Conservation (phyloP, 2,113 vertebrate genomes). For the Oreochromis spilurus region DNA sequence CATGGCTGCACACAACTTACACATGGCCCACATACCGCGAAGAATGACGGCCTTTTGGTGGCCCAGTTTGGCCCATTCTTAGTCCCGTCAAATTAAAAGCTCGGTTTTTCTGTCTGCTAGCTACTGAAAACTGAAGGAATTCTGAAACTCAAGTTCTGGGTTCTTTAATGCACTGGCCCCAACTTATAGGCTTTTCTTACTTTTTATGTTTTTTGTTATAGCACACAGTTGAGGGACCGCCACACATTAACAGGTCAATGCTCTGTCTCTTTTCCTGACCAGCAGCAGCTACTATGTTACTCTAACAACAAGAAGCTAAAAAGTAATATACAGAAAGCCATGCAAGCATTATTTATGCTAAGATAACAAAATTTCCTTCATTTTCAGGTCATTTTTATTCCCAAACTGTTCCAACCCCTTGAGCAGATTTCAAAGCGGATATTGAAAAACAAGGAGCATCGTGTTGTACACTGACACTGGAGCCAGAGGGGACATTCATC, state of each 20-base stretch:
- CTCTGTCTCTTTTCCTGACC: background rate
- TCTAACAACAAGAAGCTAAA: background rate
- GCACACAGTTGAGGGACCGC: background rate
- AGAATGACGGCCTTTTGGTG: too few relatives aligned
- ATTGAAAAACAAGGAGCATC: background rate
- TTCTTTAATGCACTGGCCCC: accelerated
- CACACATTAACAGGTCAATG: background rate
- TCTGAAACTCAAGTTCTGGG: background rate
- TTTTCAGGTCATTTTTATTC: background rate
- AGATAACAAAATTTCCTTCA: background rate
- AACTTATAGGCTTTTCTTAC: background rate
- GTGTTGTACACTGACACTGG: background rate
- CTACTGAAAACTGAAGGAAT: background rate
- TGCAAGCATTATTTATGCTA: background rate
- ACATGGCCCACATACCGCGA: too few relatives aligned
- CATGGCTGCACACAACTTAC: too few relatives aligned
- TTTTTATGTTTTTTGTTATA: background rate
- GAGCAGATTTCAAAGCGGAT: background rate
- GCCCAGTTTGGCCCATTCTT: background rate
- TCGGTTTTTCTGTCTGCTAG: background rate
- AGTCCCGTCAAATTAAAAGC: background rate
- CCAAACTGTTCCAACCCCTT: background rate
- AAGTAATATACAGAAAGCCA: background rate
- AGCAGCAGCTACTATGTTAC: background rate
- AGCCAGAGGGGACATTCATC: background rate